Conservation (phyloP, 37 sponge, comb jelly and placozoan genomes). For the Agelas oroides region DNA sequence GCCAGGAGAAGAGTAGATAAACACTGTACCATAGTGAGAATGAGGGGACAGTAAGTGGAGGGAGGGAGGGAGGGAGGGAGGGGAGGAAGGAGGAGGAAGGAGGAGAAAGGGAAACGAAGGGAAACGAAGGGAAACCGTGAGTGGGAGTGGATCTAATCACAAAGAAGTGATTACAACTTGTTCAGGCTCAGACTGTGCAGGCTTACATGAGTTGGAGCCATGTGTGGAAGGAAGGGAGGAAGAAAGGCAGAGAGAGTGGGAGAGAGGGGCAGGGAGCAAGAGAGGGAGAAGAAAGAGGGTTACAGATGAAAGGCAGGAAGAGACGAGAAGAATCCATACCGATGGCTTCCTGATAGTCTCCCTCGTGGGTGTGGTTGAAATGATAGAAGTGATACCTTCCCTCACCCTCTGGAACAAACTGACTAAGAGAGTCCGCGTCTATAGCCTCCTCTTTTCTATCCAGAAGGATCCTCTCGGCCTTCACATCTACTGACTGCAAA, state of each 20-base stretch:
- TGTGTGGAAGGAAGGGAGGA: too few relatives aligned
- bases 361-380: constrained; percentile 82
- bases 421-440: constrained; percentile 28
- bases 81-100: background rate
- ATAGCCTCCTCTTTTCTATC: constrained; percentile 25
- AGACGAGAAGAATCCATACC: constrained; percentile 22
- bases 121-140: background rate
- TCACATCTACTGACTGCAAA: constrained; percentile 76
- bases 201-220: too few relatives aligned
- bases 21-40: constrained; percentile 54
- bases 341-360: constrained; percentile 74
- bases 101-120: background rate
- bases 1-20: constrained; percentile 91
- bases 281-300: background rate
- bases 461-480: constrained; percentile 65
- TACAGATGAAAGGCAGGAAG: background rate
- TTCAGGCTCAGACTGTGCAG: too few relatives aligned
- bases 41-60: background rate
- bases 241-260: too few relatives aligned
- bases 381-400: constrained; percentile 86
- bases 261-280: too few relatives aligned
- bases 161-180: too few relatives aligned
- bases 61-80: background rate
- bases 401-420: constrained; percentile 39
- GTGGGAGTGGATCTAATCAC: too few relatives aligned